phyloP scores from a whole-genome alignment of 2,888 invertebrate species.

The Arge pagana region DNA sequence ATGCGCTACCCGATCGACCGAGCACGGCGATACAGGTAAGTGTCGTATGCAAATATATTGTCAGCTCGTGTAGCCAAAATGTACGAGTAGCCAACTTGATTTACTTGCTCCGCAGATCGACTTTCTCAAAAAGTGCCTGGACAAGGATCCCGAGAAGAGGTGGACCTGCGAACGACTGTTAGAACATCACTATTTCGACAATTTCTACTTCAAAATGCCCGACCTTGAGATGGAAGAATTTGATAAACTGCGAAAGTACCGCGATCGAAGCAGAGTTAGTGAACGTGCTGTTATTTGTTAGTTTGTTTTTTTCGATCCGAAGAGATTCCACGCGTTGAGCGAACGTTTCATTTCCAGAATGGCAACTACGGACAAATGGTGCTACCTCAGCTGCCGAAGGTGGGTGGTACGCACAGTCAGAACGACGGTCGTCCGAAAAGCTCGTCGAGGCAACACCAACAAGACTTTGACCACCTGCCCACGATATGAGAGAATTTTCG shows the following conservation, averaged over 20 bases:
- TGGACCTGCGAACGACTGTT: slow-evolving; percentile 92
- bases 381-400: slow-evolving; percentile 71
- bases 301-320: not conserved
- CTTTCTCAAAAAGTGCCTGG: slow-evolving; percentile 83
- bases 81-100: not conserved
- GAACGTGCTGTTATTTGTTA: slow-evolving; percentile 10
- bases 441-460: slow-evolving; percentile 57
- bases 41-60: not conserved
- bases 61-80: not conserved
- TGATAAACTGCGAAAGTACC: slow-evolving; percentile 62
- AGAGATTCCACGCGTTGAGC: not conserved
- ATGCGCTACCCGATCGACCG: slow-evolving; percentile 79
- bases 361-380: slow-evolving; percentile 64
- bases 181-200: slow-evolving; percentile 89
- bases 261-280: slow-evolving; percentile 69
- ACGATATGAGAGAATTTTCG: slow-evolving; percentile 77
- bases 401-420: slow-evolving; percentile 59
- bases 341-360: slow-evolving; percentile 54
- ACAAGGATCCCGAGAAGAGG: slow-evolving; percentile 90
- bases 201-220: slow-evolving; percentile 81
- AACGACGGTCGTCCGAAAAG: slow-evolving; percentile 49
- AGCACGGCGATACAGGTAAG: slow-evolving; percentile 43
- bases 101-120: slow-evolving; percentile 41
- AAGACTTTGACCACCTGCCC: slow-evolving; percentile 71
- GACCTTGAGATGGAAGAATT: slow-evolving; percentile 70